Base-by-base conservation (phyloP, 2,113 vertebrate genomes). In the Pavo muticus region DNA sequence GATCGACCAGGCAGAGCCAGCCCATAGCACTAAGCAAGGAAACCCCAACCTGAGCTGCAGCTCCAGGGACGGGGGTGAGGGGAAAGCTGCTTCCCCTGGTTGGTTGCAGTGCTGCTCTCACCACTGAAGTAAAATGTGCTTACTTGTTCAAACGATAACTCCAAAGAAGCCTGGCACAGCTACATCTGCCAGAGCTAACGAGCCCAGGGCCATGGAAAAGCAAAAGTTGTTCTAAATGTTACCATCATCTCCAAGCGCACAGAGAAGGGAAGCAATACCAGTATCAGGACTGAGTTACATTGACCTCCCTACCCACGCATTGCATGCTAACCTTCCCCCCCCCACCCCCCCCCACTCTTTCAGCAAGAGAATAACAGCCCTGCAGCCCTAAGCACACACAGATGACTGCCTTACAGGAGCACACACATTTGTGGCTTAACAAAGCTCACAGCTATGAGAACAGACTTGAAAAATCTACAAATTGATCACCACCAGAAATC, bases 391-490 rank as follows among this genome's bases (percentile, higher is more conserved):
- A 68, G 72, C 27, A 54, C 44, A 90, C 85, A 88, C 39, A 89
- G 80, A 91, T 27, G 50, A 90, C 82, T 77, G 5, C 84, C 89
- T 88, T 57, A n/a, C 45, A 86, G 68, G 79, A 71, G 52, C 15
- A 12, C 21, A 35, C 65, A 60, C 82, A 52, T 86, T 88, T 84
- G 75, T 86, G 87, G 93, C 60, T 95, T 64, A 88, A 56, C 75
- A 93, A 80, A 77, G 74, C 87, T 87, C 71, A 50, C 64, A 88
- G 57, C 73, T 79, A 48, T 18, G 67, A 83, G 78, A 79, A 83
- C 79, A 67, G 47, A 54, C 56, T 90, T 20, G 77, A 80, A 91
- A 91, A 80, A 60, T 47, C 57, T 69, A 0, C 71, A 88, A 88
- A 60, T 50, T 8, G 72, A 14, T 95, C 23, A 39, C 50, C 90